Base-by-base conservation (phyloP, 2,888 invertebrate genomes). In the Pandemis cinnamomeana region DNA sequence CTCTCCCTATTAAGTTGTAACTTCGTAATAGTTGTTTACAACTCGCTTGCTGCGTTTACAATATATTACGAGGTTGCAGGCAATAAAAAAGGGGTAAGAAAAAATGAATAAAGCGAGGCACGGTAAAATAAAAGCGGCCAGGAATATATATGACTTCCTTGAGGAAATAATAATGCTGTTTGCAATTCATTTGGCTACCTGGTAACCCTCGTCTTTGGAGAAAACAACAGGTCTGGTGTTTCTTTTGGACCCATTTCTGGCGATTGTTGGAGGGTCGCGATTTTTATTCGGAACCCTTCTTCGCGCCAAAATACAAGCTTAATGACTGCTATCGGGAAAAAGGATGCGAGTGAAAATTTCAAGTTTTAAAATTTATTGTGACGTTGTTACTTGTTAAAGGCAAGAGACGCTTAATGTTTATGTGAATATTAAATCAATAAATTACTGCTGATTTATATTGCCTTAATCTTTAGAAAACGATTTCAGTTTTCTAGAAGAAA, bases 141-240 rank as follows among this genome's bases (percentile, higher is more conserved):
- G 87, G 91, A 91, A 94, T 94, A 94, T 94, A 92, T 94, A 94
- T 91, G 94, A 93, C 94, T 94, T 94, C 94, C 94, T 91, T 83
- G 83, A 93, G 93, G 94, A 93, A 94, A 94, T 94, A 94, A 94
- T 94, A 94, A 94, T 93, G 91, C 93, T 94, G 94, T 94, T 94
- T 94, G 93, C 94, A 94, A 94, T 94, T 94, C 94, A 94, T 94
- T 94, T 94, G 92, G 84, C 91, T 93, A 94, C 94, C 93, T 93
- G 93, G 90, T 88, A 88, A 91, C 92, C 91, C 91, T 84, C 86
- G 87, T 86, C 88, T 89, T 89, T 86, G 86, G 86, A 78, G 83
- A 90, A 92, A 93, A 93, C 94, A 93, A 92, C 91, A 89, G 84
- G 81, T 82, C 82, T 81, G 83, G 86, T 84, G 86, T 89, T 90